These are phyloP conservation scores for Sebastes trivittatus DNA, from an alignment of 2,797 vertebrate species.

Conservation along the genomic window DNA sequence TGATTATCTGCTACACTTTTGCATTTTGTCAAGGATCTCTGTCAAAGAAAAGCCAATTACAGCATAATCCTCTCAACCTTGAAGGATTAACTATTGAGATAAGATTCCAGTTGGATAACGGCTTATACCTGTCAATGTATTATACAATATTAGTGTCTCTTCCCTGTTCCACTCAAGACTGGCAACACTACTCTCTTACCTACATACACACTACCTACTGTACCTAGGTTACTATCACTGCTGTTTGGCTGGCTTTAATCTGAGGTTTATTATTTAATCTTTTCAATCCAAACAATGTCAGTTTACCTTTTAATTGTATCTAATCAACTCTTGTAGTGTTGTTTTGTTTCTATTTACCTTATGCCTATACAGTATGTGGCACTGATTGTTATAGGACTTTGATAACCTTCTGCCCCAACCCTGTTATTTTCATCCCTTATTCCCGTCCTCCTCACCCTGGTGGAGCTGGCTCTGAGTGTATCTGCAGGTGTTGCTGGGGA, in stretches of 20 bases:
- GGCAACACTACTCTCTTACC: background rate
- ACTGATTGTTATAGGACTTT: background rate
- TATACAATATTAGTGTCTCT: background rate
- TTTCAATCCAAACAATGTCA: background rate
- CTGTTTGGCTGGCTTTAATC: background rate
- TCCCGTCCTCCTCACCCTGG: constrained; percentile 82
- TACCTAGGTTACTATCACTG: background rate
- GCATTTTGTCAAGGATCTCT: constrained; percentile 17
- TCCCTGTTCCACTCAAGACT: background rate
- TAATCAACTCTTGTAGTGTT: background rate
- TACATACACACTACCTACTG: background rate
- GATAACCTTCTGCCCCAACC: background rate
- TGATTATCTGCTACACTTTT: constrained; percentile 2
- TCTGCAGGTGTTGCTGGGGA: constrained; percentile 90
- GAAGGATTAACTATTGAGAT: constrained; percentile 25
- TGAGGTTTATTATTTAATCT: background rate
- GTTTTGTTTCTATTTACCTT: background rate
- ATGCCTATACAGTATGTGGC: background rate
- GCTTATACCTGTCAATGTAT: constrained; percentile 15
- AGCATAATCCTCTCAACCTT: constrained; percentile 43
- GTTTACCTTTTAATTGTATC: background rate
- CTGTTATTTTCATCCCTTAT: background rate
- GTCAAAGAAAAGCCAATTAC: constrained; percentile 31
- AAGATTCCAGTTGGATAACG: constrained; percentile 28
- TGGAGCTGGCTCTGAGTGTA: constrained; percentile 93